Evolutionary conservation across 2,113 vertebrate species (phyloP).

Genomic region (Sander lucioperca): DNA sequence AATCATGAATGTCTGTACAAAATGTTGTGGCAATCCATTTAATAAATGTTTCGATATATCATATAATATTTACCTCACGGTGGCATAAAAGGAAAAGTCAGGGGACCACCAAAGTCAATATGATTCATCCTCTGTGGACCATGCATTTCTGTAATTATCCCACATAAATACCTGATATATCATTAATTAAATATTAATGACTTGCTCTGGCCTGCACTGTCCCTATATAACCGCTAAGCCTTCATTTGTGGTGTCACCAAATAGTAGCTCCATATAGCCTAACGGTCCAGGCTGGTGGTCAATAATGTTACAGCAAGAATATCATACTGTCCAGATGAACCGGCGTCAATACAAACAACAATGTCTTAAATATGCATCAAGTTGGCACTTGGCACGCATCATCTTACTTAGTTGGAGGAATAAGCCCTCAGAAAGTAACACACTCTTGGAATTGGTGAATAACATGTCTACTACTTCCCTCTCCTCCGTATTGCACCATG

Average conservation of each 20-base stretch:
- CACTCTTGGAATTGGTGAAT: slow-evolving; percentile 12
- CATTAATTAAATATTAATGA: not conserved
- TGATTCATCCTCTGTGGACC: too few species aligned
- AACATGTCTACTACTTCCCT: not conserved
- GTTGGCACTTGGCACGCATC: not conserved
- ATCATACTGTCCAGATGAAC: not conserved
- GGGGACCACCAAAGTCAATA: too few species aligned
- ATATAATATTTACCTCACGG: too few species aligned
- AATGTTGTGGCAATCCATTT: too few species aligned
- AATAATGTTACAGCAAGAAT: not conserved
- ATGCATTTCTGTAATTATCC: too few species aligned
- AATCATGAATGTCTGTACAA: too few species aligned
- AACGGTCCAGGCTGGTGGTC: not conserved
- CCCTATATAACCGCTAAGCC: not conserved
- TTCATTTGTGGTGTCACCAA: not conserved
- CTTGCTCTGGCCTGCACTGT: not conserved
- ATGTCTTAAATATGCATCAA: not conserved
- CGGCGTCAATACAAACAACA: not conserved
- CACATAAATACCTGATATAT: not conserved
- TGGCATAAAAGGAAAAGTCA: too few species aligned
- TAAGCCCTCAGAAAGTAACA: not conserved
- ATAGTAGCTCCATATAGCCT: not conserved
- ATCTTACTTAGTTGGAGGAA: not conserved
- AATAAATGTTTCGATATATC: too few species aligned
- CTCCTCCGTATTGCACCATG: not conserved